A percentile compares a stretch with the other conserved stretches of the same genome.
Evolutionary conservation across 2,113 vertebrate species (phyloP).

Genomic region (Blennius ocellaris): DNA sequence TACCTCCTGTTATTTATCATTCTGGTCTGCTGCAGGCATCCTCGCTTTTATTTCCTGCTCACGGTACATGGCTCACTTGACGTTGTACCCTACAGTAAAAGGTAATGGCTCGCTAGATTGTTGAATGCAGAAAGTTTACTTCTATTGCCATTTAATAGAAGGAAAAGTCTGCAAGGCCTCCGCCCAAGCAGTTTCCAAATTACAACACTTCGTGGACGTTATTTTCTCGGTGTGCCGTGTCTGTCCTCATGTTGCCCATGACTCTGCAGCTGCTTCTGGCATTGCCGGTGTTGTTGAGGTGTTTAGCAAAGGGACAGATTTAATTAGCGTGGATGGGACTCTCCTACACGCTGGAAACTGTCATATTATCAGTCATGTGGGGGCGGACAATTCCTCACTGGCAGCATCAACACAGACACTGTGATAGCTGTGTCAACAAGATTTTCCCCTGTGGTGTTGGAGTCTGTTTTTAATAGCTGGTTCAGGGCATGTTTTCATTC

Average conservation of each 20-base stretch:
- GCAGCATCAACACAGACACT: conserved; percentile 50
- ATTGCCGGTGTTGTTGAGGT: conserved; percentile 16
- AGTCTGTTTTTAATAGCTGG: conserved; percentile 55
- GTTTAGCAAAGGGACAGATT: conserved; percentile 57
- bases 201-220: conserved; percentile 18
- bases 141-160: neutral
- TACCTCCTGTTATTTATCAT: neutral
- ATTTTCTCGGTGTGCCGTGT: conserved; percentile 19
- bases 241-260: conserved; percentile 28
- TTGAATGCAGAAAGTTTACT: conserved; percentile 15
- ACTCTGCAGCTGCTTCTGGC: conserved; percentile 24
- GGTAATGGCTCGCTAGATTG: neutral
- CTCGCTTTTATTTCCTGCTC: conserved; percentile 6
- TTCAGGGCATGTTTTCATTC: conserved; percentile 54
- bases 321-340: conserved; percentile 61
- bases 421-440: conserved; percentile 63
- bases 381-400: conserved; percentile 53
- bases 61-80: neutral
- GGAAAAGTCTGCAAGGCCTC: conserved; percentile 4
- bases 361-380: conserved; percentile 69
- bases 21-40: neutral
- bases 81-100: conserved; percentile 1
- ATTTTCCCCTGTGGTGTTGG: conserved; percentile 49
- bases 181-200: neutral
- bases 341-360: conserved; percentile 57